Evolutionary conservation across 2,888 invertebrate genomes (phyloP).

Genomic region (Coelogynopora nodosa): DNA sequence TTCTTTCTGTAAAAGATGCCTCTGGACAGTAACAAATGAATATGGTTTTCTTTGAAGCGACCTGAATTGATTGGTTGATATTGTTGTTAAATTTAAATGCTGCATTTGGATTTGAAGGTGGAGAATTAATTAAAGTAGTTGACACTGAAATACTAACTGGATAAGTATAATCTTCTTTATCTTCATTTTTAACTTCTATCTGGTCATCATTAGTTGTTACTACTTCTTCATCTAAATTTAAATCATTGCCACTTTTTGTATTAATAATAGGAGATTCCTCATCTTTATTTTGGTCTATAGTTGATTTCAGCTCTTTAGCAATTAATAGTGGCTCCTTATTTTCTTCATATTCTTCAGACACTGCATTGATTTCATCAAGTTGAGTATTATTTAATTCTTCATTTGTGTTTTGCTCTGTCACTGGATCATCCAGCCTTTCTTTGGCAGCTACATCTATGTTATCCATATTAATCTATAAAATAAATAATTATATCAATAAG

Average conservation of each 20-base stretch:
- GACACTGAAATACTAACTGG: neutral
- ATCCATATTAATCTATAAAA: neutral
- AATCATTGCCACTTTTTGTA: neutral
- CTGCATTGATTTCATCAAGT: neutral
- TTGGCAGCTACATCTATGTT: neutral
- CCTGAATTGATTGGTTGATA: neutral
- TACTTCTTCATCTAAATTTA: neutral
- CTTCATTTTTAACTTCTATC: neutral
- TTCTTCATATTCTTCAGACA: neutral
- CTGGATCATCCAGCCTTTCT: neutral
- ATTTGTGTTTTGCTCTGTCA: too few relatives aligned
- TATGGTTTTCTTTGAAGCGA: slow-evolving; percentile 53
- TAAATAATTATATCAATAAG: neutral
- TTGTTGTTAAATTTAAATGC: neutral
- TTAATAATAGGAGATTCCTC: too few relatives aligned
- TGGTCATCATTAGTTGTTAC: neutral
- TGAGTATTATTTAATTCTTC: neutral
- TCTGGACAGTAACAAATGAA: slow-evolving; percentile 60
- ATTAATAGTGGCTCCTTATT: neutral
- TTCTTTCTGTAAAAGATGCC: slow-evolving; percentile 57
- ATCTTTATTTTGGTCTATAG: too few relatives aligned
- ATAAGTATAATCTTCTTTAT: neutral
- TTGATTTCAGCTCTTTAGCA: too few relatives aligned
- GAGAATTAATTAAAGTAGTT: neutral
- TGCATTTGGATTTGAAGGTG: neutral